Conservation (phyloP, 2,888 invertebrate species). For the Brenthis ino region DNA sequence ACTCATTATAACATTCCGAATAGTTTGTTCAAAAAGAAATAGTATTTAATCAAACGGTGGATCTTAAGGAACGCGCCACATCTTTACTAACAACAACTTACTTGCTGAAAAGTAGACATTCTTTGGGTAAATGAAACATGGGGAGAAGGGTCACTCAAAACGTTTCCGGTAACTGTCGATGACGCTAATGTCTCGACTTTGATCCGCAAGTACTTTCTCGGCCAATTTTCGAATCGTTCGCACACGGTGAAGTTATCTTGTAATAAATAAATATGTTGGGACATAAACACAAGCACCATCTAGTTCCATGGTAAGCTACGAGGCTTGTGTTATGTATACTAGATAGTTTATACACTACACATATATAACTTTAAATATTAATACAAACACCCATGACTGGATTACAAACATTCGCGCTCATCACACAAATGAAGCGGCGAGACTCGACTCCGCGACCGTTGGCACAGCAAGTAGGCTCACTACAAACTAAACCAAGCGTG, state of each 20-base stretch:
- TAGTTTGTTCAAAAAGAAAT: constrained; percentile 51
- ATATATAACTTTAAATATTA: no score
- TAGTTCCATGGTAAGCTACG: no score
- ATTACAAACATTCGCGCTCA: no score
- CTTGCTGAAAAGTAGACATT: constrained; percentile 75
- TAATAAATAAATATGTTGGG: neutral
- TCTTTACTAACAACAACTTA: constrained; percentile 68
- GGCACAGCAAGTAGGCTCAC: no score
- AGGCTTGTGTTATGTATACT: no score
- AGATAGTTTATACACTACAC: no score
- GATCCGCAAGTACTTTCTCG: constrained; percentile 64
- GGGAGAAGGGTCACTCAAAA: constrained; percentile 53
- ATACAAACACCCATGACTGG: no score
- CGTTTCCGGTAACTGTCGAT: constrained; percentile 51
- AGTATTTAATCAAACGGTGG: constrained; percentile 63
- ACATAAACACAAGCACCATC: no score
- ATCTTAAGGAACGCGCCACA: constrained; percentile 56
- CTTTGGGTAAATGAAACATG: constrained; percentile 70
- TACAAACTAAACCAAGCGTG: no score
- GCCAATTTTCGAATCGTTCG: constrained; percentile 56
- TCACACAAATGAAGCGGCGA: no score
- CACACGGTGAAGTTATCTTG: constrained; percentile 2
- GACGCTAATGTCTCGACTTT: constrained; percentile 58
- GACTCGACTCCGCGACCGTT: no score
- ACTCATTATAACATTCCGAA: constrained; percentile 34